Evolutionary conservation across 2,113 vertebrate genomes (phyloP).

Genomic region (Marmota monax): DNA sequence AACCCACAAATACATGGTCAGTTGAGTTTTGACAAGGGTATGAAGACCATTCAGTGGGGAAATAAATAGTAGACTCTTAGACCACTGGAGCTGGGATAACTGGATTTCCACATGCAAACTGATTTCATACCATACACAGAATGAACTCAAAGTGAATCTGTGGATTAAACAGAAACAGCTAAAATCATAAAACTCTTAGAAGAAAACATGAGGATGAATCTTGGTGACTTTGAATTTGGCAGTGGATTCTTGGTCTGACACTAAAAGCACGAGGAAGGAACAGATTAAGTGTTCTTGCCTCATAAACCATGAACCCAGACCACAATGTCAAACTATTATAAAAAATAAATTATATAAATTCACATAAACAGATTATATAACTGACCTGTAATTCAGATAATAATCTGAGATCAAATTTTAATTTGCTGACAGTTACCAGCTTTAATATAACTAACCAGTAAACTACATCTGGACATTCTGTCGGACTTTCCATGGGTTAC

Average conservation of each 20-base stretch:
- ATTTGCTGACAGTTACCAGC: slow-evolving; percentile 73
- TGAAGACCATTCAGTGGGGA: not conserved
- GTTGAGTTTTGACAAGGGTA: not conserved
- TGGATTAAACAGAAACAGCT: not conserved
- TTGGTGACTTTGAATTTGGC: not conserved
- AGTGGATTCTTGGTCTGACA: not conserved
- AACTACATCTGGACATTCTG: slow-evolving; percentile 61
- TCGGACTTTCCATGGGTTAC: slow-evolving; percentile 66
- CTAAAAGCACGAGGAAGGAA: not conserved
- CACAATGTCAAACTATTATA: slow-evolving; percentile 9
- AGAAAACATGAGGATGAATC: not conserved
- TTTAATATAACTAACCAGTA: slow-evolving; percentile 73
- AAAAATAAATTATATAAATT: slow-evolving; percentile 71
- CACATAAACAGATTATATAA: slow-evolving; percentile 63
- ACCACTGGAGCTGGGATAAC: not conserved
- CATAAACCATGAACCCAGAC: not conserved
- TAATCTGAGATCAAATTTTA: slow-evolving; percentile 74
- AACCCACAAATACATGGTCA: not conserved
- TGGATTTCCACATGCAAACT: not conserved
- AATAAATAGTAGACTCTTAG: not conserved
- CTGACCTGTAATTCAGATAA: slow-evolving; percentile 69
- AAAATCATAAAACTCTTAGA: not conserved
- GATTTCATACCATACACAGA: not conserved
- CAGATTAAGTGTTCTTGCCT: not conserved
- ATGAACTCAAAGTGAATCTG: not conserved